Conservation (phyloP, 2,888 invertebrate genomes). For the Chamaedrilus cognettii region DNA sequence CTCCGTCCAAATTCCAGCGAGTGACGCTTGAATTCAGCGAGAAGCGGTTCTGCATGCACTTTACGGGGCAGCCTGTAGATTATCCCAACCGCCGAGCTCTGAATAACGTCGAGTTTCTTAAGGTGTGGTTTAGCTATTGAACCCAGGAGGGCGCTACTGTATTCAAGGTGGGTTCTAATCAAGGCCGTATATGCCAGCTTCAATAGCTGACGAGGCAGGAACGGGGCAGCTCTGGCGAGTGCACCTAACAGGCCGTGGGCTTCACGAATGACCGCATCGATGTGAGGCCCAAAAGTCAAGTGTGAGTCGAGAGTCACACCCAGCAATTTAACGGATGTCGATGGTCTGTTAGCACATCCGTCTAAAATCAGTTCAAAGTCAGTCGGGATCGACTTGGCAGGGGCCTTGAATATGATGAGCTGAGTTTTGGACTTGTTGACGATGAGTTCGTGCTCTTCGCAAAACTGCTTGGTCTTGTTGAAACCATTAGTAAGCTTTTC, state of each 20-base stretch:
- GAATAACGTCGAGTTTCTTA: neutral
- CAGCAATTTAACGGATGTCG: neutral
- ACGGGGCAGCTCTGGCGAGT: neutral
- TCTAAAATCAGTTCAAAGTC: neutral
- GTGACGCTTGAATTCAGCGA: no score
- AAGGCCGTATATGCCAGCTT: neutral
- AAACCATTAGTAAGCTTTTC: neutral
- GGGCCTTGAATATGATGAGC: neutral
- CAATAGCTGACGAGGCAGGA: neutral
- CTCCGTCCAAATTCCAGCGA: no score
- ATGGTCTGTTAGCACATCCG: neutral
- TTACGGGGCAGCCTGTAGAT: no score
- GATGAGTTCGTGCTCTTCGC: neutral
- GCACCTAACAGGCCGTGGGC: neutral
- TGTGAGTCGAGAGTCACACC: neutral
- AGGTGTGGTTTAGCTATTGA: neutral
- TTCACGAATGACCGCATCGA: neutral
- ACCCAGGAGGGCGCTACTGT: neutral
- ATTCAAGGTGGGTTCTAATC: neutral
- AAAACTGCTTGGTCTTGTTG: neutral
- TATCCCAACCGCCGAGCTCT: neutral
- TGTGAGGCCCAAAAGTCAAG: neutral
- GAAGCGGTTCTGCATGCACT: no score
- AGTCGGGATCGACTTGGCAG: neutral
- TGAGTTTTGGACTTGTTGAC: neutral